A percentile compares a stretch with the other conserved stretches of the same genome.
phyloP scores from a whole-genome alignment of 2,113 vertebrate genomes.

The Hystrix brachyura region DNA sequence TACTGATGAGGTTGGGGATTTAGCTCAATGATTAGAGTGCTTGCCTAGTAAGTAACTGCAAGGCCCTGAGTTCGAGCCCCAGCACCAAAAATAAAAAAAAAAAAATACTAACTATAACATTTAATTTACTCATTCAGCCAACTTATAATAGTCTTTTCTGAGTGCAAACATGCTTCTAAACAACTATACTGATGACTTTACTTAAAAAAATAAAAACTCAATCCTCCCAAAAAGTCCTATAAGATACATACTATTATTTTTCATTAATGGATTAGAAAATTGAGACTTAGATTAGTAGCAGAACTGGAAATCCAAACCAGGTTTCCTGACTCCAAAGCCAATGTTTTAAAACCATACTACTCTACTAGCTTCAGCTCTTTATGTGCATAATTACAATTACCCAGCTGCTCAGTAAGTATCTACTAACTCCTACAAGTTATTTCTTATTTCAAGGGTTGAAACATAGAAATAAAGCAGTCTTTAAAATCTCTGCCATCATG shows the following conservation, averaged over 20 bases:
- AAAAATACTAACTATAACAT: conserved; percentile 35
- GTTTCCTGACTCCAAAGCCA: conserved; percentile 37
- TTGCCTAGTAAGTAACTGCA: no score
- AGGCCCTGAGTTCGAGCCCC: no score
- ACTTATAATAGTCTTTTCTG: conserved; percentile 11
- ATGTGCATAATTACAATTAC: conserved; percentile 48
- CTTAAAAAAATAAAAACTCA: background rate
- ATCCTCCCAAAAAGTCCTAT: conserved; percentile 15
- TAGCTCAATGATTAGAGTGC: no score
- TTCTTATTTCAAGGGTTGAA: conserved; percentile 22
- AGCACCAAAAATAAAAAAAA: background rate
- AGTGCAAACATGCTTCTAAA: conserved; percentile 57
- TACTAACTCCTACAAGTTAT: background rate
- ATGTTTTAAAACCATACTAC: background rate
- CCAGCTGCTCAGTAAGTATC: conserved; percentile 1
- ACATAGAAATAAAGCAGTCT: conserved; percentile 33
- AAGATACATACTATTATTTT: conserved; percentile 35
- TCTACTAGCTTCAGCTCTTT: background rate
- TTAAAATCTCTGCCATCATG: conserved; percentile 52
- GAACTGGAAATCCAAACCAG: conserved; percentile 23
- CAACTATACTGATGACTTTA: conserved; percentile 6
- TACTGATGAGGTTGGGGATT: background rate
- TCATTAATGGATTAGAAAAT: conserved; percentile 60
- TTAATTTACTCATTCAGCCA: conserved; percentile 54
- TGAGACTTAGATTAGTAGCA: conserved; percentile 34